Base-by-base conservation (phyloP, 1,140 invertebrate species). In the Magallana angulata region DNA sequence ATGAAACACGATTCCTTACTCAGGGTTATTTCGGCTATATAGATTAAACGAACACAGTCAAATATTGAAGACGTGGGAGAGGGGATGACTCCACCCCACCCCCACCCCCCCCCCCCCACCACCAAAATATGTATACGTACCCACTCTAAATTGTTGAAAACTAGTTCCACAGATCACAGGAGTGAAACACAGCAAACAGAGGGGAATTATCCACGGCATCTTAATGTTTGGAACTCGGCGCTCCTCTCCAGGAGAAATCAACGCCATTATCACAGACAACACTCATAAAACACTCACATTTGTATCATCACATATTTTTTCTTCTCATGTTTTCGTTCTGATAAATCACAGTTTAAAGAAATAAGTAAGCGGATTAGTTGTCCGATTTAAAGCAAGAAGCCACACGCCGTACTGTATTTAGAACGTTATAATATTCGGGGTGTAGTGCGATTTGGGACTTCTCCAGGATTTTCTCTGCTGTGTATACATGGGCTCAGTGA, bases 381-480 rank as follows among this genome's bases (percentile, higher is more conserved):
- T 71, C 24, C 6, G 24, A 71, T 36, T 71, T 36, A 30, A 71
- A 71, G 24, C 68, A 71, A 71, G 68, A 71, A 30, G 36, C 36
- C 68, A 71, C 68, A 71, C 68, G 68, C 68, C 18, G 18, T 12
- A 9, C 36, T 8, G 24, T 71, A 24, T 71, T 71, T 30, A 71
- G 12, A 6, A 5, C n/a, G 36, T 36, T 36, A 36, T 4, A 36
- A 36, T 36, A 36, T 36, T 36, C 36, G 36, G 68, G 18, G 4
- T 71, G 24, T 71, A 36, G 36, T 36, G 36, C 36, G 68, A 30
- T 71, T 71, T 71, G 68, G 68, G 68, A 30, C 8, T 7, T 71
- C 68, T 71, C 68, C 68, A 71, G 68, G 68, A 71, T 71, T 71
- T 71, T 71, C 68, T 71, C 68, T 71, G 68, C 68, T 30, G 24